A percentile compares a stretch with the other conserved stretches of the same genome.
phyloP scores from a whole-genome alignment of 2,797 vertebrate species.

The Pachyuromys duprasi region DNA sequence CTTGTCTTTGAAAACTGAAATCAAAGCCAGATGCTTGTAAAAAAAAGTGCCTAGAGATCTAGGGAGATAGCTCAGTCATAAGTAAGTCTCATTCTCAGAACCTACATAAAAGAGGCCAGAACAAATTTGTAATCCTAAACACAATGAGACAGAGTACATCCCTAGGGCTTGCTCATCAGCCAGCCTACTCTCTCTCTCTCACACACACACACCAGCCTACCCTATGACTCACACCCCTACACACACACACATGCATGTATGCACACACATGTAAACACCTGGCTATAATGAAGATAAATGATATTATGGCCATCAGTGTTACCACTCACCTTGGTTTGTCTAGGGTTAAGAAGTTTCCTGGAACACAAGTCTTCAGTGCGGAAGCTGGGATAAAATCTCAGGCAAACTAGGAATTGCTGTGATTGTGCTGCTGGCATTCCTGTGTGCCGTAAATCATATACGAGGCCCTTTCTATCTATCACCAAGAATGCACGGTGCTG shows the following conservation, averaged over 20 bases:
- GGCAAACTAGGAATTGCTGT: neutral
- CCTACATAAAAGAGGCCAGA: neutral
- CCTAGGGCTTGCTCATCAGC: neutral
- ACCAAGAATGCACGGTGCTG: neutral
- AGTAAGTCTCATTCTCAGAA: neutral
- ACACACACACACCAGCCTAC: too few relatives aligned
- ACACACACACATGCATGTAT: too few relatives aligned
- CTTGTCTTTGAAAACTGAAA: neutral
- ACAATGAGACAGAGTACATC: neutral
- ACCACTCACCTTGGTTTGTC: too few relatives aligned
- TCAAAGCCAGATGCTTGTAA: neutral
- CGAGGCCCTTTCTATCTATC: neutral
- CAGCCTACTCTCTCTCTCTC: too few relatives aligned
- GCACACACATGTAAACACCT: too few relatives aligned
- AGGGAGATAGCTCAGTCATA: neutral
- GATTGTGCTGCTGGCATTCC: neutral
- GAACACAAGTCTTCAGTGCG: neutral
- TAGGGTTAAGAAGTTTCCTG: too few relatives aligned
- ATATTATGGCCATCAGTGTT: too few relatives aligned
- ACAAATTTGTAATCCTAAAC: neutral
- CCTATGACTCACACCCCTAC: too few relatives aligned
- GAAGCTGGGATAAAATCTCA: neutral
- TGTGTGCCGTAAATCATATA: slow-evolving; percentile 20
- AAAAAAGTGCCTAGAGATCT: neutral
- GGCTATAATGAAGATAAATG: too few relatives aligned